These are phyloP conservation scores for Macrochelys suwanniensis DNA, from an alignment of 2,797 vertebrate genomes.

Conservation along the genomic window DNA sequence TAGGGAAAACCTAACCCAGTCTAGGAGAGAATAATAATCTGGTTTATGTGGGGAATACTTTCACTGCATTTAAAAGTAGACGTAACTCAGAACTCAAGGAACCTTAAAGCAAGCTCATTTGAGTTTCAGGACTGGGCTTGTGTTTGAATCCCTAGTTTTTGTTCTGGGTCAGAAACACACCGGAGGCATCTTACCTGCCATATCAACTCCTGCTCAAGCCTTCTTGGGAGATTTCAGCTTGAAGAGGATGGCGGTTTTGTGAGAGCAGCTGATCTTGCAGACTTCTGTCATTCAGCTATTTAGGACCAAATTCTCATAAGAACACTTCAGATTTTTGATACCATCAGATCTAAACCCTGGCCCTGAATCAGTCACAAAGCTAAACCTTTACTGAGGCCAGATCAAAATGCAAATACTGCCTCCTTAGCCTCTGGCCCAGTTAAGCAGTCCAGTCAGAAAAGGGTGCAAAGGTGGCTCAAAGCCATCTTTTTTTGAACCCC, in stretches of 20 bases:
- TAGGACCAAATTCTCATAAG: not conserved
- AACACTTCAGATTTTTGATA: not conserved
- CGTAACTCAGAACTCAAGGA: not conserved
- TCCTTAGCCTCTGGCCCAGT: not conserved
- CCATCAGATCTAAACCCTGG: not conserved
- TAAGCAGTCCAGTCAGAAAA: not conserved
- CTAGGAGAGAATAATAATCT: conserved; percentile 38
- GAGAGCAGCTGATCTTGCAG: not conserved
- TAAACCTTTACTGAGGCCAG: not conserved
- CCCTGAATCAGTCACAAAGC: not conserved
- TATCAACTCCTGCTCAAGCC: not conserved
- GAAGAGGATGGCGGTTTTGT: not conserved
- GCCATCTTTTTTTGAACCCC: not conserved
- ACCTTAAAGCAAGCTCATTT: not conserved
- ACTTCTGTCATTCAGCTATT: not conserved
- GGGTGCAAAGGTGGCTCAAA: not conserved
- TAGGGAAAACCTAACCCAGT: not conserved
- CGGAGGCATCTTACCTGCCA: not conserved
- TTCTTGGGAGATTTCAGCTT: not conserved
- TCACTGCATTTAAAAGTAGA: not conserved
- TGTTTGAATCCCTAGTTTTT: not conserved
- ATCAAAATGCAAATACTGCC: not conserved
- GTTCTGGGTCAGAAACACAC: not conserved
- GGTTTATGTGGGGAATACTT: conserved; percentile 18
- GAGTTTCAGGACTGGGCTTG: not conserved